These are phyloP conservation scores for Oncorhynchus nerka DNA, from an alignment of 2,113 vertebrate genomes.

Conservation along the genomic window DNA sequence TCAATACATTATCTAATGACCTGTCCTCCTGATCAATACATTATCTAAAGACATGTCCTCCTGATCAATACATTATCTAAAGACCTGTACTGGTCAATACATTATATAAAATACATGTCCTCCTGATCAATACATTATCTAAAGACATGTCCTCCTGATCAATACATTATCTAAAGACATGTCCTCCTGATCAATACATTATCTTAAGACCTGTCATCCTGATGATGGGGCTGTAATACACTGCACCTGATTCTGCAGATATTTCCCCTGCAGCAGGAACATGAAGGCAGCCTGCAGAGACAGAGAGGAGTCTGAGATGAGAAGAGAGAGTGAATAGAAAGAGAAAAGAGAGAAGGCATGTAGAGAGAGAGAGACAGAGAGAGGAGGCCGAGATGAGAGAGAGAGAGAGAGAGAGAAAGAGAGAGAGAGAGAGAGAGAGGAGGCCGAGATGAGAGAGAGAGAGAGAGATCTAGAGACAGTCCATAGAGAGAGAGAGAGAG, in stretches of 20 bases:
- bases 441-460: neutral
- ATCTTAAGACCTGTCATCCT: too few species aligned
- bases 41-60: too few species aligned
- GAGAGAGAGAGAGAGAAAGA: neutral
- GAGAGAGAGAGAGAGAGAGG: slow-evolving; percentile 33
- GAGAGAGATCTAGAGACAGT: slow-evolving; percentile 10
- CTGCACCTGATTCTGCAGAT: slow-evolving; percentile 88
- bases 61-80: too few species aligned
- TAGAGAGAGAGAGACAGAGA: neutral
- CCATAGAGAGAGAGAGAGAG: slow-evolving; percentile 33
- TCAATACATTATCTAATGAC: too few species aligned
- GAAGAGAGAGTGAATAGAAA: slow-evolving; percentile 3
- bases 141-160: too few species aligned
- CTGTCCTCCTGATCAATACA: too few species aligned
- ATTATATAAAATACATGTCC: too few species aligned
- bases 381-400: too few species aligned
- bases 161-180: too few species aligned
- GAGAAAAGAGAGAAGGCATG: slow-evolving; percentile 2
- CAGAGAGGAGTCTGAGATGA: slow-evolving; percentile 6
- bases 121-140: too few species aligned
- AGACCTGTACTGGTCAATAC: too few species aligned
- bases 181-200: too few species aligned
- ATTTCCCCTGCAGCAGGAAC: slow-evolving; percentile 83
- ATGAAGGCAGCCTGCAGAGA: slow-evolving; percentile 82
- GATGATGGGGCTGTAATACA: neutral